Evolutionary conservation across 2,797 vertebrate genomes (phyloP).

Genomic region (Chelmon rostratus): DNA sequence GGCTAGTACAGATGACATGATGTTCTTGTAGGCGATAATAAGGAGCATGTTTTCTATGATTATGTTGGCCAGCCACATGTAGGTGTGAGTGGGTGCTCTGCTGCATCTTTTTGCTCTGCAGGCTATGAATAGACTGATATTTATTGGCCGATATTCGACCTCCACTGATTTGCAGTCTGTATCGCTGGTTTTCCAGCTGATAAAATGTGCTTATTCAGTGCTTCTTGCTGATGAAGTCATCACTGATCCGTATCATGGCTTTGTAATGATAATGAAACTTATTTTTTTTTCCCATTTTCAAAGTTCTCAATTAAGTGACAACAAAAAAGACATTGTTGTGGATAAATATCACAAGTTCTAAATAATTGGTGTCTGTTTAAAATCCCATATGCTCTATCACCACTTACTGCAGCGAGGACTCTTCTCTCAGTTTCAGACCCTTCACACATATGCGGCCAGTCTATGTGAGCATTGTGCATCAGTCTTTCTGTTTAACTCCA

Average conservation of each 20-base stretch:
- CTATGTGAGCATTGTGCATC: neutral
- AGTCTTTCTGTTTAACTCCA: slow-evolving; percentile 13
- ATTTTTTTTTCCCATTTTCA: neutral
- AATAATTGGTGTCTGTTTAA: neutral
- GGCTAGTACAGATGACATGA: slow-evolving; percentile 29
- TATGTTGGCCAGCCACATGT: slow-evolving; percentile 39
- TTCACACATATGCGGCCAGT: neutral
- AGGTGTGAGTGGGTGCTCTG: slow-evolving; percentile 59
- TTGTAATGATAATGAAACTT: neutral
- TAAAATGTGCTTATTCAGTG: neutral
- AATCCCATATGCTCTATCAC: neutral
- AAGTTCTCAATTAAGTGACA: neutral
- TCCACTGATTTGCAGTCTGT: neutral
- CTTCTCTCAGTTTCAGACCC: slow-evolving; percentile 9
- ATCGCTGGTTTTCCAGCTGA: slow-evolving; percentile 6
- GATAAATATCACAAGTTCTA: neutral
- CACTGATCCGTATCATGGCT: neutral
- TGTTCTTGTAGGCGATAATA: slow-evolving; percentile 47
- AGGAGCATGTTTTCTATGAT: slow-evolving; percentile 41
- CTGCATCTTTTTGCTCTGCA: slow-evolving; percentile 44
- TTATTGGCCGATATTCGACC: slow-evolving; percentile 14
- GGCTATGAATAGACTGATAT: slow-evolving; percentile 36
- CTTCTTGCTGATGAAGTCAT: neutral
- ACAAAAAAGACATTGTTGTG: neutral
- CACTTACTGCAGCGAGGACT: neutral